A percentile compares a stretch with the other conserved stretches of the same genome.
Conservation (phyloP, 2,113 vertebrate genomes). For the Tricholaema leucomelas region DNA sequence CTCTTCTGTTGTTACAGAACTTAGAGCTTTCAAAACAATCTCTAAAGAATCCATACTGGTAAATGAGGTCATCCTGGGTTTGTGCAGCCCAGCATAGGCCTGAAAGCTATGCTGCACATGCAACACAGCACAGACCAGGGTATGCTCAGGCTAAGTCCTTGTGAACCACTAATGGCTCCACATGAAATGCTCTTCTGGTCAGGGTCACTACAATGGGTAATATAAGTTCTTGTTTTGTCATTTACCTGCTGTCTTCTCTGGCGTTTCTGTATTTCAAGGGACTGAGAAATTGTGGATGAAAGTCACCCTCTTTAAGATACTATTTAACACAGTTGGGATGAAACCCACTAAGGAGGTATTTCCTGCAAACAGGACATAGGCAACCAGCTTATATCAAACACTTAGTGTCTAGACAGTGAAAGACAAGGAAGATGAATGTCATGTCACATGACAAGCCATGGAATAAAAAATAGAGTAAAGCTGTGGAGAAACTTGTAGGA, state of each 20-base stretch:
- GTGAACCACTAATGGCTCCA: neutral
- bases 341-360: neutral
- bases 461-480: neutral
- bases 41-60: neutral
- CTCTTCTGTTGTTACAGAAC: neutral
- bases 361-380: neutral
- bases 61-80: neutral
- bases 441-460: accelerated
- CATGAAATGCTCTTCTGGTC: neutral
- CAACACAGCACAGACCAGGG: neutral
- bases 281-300: neutral
- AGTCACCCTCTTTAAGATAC: neutral
- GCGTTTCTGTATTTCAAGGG: neutral
- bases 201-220: accelerated
- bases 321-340: accelerated
- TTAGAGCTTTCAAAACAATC: neutral
- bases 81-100: neutral
- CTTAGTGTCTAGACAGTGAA: neutral
- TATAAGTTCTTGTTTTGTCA: neutral
- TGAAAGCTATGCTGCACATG: accelerated
- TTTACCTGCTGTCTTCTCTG: neutral
- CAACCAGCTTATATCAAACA: neutral
- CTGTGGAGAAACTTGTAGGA: neutral
- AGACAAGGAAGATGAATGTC: neutral
- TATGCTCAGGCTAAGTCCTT: accelerated